Base-by-base conservation (phyloP, 2,888 invertebrate genomes). In the Epirrhoe tristata region DNA sequence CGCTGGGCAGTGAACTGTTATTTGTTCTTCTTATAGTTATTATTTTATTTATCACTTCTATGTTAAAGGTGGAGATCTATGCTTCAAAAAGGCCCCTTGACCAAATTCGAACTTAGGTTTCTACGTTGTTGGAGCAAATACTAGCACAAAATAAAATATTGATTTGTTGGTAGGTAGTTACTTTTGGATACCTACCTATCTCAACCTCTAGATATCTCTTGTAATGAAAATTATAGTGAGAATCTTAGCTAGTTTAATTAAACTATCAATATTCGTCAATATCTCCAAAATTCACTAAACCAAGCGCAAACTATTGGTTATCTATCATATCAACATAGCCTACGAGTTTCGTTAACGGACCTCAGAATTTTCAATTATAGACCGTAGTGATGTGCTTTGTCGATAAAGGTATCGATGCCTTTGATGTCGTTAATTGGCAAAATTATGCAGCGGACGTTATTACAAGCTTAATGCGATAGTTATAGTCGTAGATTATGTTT, bases 301-400 rank as follows among this genome's bases (percentile, higher is more conserved):
- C 52, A 17, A 24, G 50, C 31, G 24, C 24, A 24, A 24, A 24
- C 24, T 4, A 43, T 36, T 17, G 58, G 53, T 56, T 63, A 63
- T 63, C 59, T 63, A 63, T 63, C 59, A 63, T 63, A 57, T 60
- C 57, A 50, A 63, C 59, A 57, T 67, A 62, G 50, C 66, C 10
- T 50, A 52, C 53, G 8, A 14, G 53, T 32, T 55, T 56, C 50
- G 51, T 48, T 67, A 67, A 56, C 51, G 51, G 14, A 10, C 8
- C 36, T 53, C 51, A 67, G 71, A 63, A 71, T 69, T 71, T 71
- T 67, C 69, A 71, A 71, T 71, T 69, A 71, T 39, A 55, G 48
- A 58, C 1, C 52, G 53, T 54, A 71, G 71, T 62, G 69, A 61
- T 46, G 68, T 64, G 39, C 67, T n/a, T 24, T 58, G 50, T 50